Evolutionary conservation across 2,888 invertebrate genomes (phyloP).

Genomic region (Lepidocyrtinus sp.): DNA sequence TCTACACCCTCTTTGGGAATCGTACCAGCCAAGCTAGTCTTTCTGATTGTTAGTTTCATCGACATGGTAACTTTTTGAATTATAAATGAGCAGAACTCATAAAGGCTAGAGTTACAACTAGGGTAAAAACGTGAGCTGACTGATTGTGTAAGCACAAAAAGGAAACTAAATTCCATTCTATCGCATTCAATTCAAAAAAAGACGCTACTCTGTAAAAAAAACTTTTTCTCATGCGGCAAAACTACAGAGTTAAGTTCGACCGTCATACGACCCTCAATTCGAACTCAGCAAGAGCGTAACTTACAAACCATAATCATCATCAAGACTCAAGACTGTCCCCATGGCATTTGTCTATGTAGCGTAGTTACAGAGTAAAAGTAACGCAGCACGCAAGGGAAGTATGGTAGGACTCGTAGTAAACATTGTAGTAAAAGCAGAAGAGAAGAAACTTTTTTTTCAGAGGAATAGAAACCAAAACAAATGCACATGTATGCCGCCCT

Average conservation of each 20-base stretch:
- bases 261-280: neutral
- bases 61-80: neutral
- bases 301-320: neutral
- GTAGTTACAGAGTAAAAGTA: constrained; percentile 4
- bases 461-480: neutral
- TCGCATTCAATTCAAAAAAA: neutral
- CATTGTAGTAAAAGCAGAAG: constrained; percentile 26
- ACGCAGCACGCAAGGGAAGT: neutral
- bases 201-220: neutral
- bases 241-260: neutral
- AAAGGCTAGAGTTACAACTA: neutral
- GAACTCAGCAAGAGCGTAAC: neutral
- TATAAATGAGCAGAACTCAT: neutral
- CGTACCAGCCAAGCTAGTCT: too few relatives aligned
- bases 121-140: constrained; percentile 33
- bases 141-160: neutral
- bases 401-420: constrained; percentile 4
- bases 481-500: constrained; percentile 13
- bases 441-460: neutral
- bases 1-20: too few relatives aligned
- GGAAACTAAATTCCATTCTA: constrained; percentile 1
- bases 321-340: neutral
- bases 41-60: too few relatives aligned
- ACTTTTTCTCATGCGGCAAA: constrained; percentile 6
- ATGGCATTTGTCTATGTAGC: neutral